Evolutionary conservation across 2,888 invertebrate species (phyloP), one percentile per base, ranked within the genome.

Genomic region (Pheosia gnoma): DNA sequence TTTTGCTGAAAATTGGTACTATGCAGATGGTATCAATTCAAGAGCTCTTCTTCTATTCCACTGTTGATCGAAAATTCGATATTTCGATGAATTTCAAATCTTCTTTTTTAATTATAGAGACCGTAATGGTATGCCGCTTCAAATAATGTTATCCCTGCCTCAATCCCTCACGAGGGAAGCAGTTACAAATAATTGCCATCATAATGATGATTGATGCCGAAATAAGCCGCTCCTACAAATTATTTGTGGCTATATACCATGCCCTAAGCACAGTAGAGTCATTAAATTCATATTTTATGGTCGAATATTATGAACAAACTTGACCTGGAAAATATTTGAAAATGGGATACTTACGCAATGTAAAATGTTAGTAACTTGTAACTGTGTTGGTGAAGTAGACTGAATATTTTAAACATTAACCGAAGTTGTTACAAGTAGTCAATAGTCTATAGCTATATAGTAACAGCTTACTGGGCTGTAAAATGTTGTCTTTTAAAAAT

Each of bases 231-330:
- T 66, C 61, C 75, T 75, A 63, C 65, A 59, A 57, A 64, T 73
- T 69, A 66, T 63, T 65, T 61, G 55, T 71, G 76, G 71, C 72
- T 75, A 80, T 71, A 75, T 60, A 58, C 73, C 2, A 2, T 25
- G 25, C 25, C 25, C 25, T 25, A 25, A 25, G 62, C 67, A 59
- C 57, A 64, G 64, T 61, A 65, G 71, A 72, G 66, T 67, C 72
- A 72, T 72, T 71, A 68, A 64, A 58, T 70, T 62, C 69, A 74
- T 75, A 72, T 75, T 72, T 73, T 68, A 75, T 71, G 61, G 45
- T 65, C 60, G 51, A 43, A 25, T 39, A 51, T 52, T 59, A 45
- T 9, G 37, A 56, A 54, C 60, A 3, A 55, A 8, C 6, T n/a
- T n/a, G 37, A 43, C 59, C 11, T 59, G 43, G 49, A 58, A 56